A percentile compares a stretch with the other conserved stretches of the same genome.
phyloP scores from a whole-genome alignment of 1,140 invertebrate species.

The Zaprionus ghesquierei region DNA sequence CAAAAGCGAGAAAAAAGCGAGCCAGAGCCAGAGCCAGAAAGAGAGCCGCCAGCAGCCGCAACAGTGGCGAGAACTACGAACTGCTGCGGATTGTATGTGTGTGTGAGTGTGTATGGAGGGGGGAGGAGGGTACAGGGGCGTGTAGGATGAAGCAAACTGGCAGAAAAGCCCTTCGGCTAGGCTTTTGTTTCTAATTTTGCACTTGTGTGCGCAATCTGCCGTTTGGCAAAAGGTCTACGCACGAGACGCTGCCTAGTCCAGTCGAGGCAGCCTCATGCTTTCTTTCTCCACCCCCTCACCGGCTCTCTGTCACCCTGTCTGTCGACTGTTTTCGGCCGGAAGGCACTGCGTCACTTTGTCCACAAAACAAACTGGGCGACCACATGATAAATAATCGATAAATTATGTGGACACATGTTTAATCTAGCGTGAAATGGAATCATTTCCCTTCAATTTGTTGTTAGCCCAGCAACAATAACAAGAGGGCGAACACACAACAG shows the following conservation, averaged over 20 bases:
- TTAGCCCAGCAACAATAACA: conserved; percentile 55
- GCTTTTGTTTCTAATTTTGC: conserved; percentile 80
- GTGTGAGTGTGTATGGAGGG: background rate
- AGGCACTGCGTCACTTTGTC: conserved; percentile 59
- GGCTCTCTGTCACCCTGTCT: background rate
- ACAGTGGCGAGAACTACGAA: conserved; percentile 14
- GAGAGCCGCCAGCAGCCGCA: conserved; percentile 7
- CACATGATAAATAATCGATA: conserved; percentile 82
- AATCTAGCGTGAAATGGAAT: conserved; percentile 82
- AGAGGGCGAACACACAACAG: conserved; percentile 52
- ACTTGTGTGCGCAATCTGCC: conserved; percentile 70
- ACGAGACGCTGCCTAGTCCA: conserved; percentile 10
- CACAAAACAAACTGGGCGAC: conserved; percentile 56
- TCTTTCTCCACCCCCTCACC: background rate
- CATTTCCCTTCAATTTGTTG: conserved; percentile 82
- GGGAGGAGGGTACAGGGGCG: background rate
- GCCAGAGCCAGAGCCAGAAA: background rate
- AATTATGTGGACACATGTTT: conserved; percentile 82
- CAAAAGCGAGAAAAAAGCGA: conserved; percentile 17
- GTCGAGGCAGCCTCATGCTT: background rate
- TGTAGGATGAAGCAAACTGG: conserved; percentile 24
- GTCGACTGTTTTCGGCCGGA: conserved; percentile 23
- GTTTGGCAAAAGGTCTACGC: conserved; percentile 57
- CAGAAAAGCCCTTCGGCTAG: conserved; percentile 58
- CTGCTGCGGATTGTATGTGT: background rate